Base-by-base conservation (phyloP, 2,113 vertebrate genomes). In the Pluvialis apricaria region DNA sequence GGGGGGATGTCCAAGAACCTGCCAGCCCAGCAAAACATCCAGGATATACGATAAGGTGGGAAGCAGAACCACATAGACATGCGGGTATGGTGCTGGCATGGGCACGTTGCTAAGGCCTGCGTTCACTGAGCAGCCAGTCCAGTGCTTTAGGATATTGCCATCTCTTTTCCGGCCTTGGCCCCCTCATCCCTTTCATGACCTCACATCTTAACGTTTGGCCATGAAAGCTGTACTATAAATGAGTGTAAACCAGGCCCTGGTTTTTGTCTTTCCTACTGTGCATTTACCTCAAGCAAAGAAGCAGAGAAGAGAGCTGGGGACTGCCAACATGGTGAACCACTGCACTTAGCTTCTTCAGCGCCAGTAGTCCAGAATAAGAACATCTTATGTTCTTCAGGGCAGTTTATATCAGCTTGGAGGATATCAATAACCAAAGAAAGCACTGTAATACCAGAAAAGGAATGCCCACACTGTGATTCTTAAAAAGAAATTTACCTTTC, bases 11-110 rank as follows among this genome's bases (percentile, higher is more conserved):
- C 24, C 17, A 4, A 54, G 55, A 79, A 2, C 36, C 45, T 66
- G 18, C 40, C 34, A 70, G 64, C 29, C 55, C 70, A 32, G 49
- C 25, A 55, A 14, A 0, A 0, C 13, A 32, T 15, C 11, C 28
- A 36, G 89, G 45, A 57, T 3, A 4, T 6, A 36, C 0, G 10
- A 11, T 13, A 49, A 73, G 10, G 24, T 57, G 34, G 19, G 70
- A 26, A n/a, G 42, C 57, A 82, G 40, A 55, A 15, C 34, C 55
- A 25, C 19, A 25, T 0, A 75, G 57, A 64, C 16, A 4, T 0
- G 1, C 21, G 75, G 1, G 3, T 22, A 17, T 0, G 4, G 12
- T 47, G 21, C 28, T 64, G 28, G 5, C 6, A 14, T 6, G 15
- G 52, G 3, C 36, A 5, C 11, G 42, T 36, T 51, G 28, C 62